Evolutionary conservation across 2,797 vertebrate species (phyloP).

Genomic region (Spinus olivaceus): DNA sequence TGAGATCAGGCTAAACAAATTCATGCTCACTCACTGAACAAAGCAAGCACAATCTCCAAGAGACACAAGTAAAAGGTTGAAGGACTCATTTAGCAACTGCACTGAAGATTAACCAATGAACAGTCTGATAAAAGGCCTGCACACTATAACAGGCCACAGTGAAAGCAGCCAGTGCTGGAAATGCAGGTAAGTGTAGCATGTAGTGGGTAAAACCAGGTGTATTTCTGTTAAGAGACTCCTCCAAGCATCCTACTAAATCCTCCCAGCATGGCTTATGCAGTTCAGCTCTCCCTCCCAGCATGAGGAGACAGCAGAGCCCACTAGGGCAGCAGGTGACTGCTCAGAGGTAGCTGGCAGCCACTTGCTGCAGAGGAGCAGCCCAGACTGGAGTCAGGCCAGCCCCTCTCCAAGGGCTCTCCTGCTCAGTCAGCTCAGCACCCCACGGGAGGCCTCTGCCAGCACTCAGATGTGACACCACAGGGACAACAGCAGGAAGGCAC

Average conservation of each 20-base stretch:
- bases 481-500: rapidly evolving
- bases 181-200: rapidly evolving
- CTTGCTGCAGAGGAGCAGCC: neutral
- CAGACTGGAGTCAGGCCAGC: neutral
- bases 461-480: neutral
- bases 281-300: neutral
- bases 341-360: neutral
- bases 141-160: neutral
- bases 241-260: neutral
- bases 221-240: neutral
- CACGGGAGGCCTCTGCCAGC: neutral
- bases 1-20: neutral
- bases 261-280: rapidly evolving
- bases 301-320: neutral
- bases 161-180: neutral
- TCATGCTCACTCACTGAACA: neutral
- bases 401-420: neutral
- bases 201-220: neutral
- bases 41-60: neutral
- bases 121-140: neutral
- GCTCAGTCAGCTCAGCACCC: neutral
- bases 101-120: neutral
- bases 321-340: neutral
- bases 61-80: neutral
- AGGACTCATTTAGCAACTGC: neutral